Base-by-base conservation (phyloP, 2,113 vertebrate species). In the Pseudorhombus dupliciocellatus region DNA sequence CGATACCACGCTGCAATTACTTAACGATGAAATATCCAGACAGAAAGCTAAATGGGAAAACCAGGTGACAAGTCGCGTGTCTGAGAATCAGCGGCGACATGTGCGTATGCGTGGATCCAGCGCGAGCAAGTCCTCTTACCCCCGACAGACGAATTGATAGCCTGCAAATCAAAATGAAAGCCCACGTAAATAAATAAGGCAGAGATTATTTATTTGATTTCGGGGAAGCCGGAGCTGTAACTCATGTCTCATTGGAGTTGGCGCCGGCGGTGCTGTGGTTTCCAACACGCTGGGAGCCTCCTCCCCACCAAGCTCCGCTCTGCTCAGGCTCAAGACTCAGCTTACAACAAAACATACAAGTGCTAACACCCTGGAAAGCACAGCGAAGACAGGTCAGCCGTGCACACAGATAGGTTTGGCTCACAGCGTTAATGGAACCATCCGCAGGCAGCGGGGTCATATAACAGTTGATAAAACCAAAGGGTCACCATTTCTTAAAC, bases 191-290 rank as follows among this genome's bases (percentile, higher is more conserved):
- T 88, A 89, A 89, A 87, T 82, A 76, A 80, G 34, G 22, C 51
- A 56, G 57, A 75, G 60, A 72, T 84, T 70, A 83, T 81, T 90
- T 89, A 84, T 89, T 90, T 86, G 81, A 84, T 89, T 90, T 82
- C 75, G 66, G 85, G 84, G 83, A 87, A 83, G 65, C 58, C 21
- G 53, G 54, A 71, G 79, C 74, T 68, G 61, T 88, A 84, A 88
- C 63, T 90, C 86, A 84, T 59, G 81, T 87, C 77, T 87, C 73
- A 64, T 79, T 83, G 79, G 72, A 78, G 71, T 81, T 83, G 85
- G 82, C 81, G 57, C 62, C 54, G 54, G 64, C 70, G 52, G 48
- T 71, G 76, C 71, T 76, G 77, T 79, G 80, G 85, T 78, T 88
- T 87, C 84, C 83, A 82, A 76, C 81, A 81, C 80, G 70, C 56